Conservation (phyloP, 2,113 vertebrate genomes). For the Dipodomys merriami region DNA sequence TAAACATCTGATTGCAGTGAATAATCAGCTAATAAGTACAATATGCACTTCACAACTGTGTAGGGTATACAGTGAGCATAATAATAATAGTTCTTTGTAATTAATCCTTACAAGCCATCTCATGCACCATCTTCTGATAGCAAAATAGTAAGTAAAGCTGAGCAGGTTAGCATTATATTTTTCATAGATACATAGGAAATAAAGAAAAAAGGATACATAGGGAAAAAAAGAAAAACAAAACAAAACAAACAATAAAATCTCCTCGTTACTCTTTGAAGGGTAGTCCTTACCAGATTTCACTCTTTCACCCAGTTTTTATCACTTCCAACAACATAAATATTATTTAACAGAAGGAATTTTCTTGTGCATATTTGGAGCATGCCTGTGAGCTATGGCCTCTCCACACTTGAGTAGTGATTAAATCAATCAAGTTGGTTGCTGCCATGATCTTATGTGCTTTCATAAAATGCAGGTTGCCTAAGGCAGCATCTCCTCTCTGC, state of each 20-base stretch:
- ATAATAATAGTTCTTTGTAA: neutral
- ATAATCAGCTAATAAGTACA: neutral
- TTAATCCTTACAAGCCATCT: too few relatives aligned
- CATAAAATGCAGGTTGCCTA: constrained; percentile 43
- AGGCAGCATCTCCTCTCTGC: constrained; percentile 60
- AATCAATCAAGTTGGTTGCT: constrained; percentile 72
- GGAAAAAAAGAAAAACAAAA: too few relatives aligned
- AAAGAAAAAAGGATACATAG: neutral
- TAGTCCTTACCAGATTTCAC: neutral
- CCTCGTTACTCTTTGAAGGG: neutral
- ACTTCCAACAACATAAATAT: neutral
- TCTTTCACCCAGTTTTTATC: neutral
- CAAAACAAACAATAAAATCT: too few relatives aligned
- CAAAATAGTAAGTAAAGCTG: too few relatives aligned
- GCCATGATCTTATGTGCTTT: constrained; percentile 53
- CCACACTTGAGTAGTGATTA: constrained; percentile 74
- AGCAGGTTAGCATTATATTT: neutral
- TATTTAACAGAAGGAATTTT: constrained; percentile 26
- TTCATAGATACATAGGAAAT: neutral
- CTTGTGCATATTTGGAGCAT: constrained; percentile 32
- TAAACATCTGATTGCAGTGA: neutral
- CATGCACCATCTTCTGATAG: too few relatives aligned
- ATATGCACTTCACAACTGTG: neutral
- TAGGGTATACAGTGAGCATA: neutral
- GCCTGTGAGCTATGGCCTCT: constrained; percentile 59